phyloP scores from a whole-genome alignment of 2,888 invertebrate genomes.

The Hermaeophaga mercurialis region DNA sequence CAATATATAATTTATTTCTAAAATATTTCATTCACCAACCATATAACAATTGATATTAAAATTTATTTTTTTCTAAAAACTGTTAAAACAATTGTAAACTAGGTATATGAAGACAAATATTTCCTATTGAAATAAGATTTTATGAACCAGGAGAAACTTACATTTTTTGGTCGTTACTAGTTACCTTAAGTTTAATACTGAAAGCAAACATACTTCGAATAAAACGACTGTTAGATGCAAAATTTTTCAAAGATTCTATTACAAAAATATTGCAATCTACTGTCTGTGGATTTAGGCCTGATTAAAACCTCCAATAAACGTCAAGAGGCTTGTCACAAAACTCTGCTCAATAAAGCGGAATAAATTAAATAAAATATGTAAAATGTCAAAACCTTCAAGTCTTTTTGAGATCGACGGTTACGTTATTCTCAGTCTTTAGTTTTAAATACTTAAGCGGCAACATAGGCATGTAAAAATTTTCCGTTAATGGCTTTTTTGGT shows the following conservation, averaged over 20 bases:
- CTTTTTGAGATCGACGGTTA: constrained; percentile 17
- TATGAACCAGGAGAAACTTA: too few species aligned
- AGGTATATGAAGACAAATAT: too few species aligned
- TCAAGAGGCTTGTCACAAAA: constrained; percentile 4
- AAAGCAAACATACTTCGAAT: too few species aligned
- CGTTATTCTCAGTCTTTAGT: constrained; percentile 16
- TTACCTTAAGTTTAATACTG: too few species aligned
- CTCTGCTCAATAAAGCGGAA: constrained; percentile 2
- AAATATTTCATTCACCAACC: too few species aligned
- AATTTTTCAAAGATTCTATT: neutral
- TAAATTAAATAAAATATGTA: neutral
- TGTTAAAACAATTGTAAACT: too few species aligned
- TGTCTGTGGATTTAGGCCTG: neutral
- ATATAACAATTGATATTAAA: too few species aligned
- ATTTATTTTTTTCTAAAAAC: too few species aligned
- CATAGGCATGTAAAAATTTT: constrained; percentile 53
- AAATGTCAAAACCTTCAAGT: constrained; percentile 6
- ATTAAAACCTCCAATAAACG: neutral
- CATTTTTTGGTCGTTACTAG: too few species aligned
- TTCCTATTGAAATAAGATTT: too few species aligned
- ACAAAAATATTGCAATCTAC: neutral
- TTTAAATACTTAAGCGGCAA: constrained; percentile 39
- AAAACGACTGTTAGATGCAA: neutral
- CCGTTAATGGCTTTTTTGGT: constrained; percentile 39
- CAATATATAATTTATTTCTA: too few species aligned